Evolutionary conservation across 1,140 invertebrate genomes (phyloP).

Genomic region (Atopsyche davidsoni): DNA sequence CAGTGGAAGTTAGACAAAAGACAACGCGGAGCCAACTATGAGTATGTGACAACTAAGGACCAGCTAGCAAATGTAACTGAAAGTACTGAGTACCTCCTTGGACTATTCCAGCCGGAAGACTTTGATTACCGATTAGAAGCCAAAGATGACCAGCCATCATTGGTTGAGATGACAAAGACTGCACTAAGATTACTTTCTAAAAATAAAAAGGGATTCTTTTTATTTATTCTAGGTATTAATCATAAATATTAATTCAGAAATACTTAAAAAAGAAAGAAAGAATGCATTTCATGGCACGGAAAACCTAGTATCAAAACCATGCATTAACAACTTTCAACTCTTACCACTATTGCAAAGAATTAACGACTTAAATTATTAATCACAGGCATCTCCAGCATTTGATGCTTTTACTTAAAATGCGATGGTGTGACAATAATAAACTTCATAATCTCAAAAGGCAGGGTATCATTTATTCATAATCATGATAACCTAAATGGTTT

Average conservation of each 20-base stretch:
- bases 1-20: slow-evolving; percentile 50
- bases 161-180: slow-evolving; percentile 69
- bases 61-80: slow-evolving; percentile 41
- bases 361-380: too few relatives aligned
- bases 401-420: not conserved
- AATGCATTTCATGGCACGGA: too few relatives aligned
- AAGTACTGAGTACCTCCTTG: slow-evolving; percentile 47
- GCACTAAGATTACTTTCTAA: slow-evolving; percentile 64
- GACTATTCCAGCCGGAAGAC: slow-evolving; percentile 51
- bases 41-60: slow-evolving; percentile 29
- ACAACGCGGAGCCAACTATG: slow-evolving; percentile 36
- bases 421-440: slow-evolving; percentile 1
- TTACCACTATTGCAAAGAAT: too few relatives aligned
- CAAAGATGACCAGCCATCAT: slow-evolving; percentile 33
- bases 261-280: too few relatives aligned
- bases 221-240: slow-evolving; percentile 59
- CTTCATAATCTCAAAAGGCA: too few relatives aligned
- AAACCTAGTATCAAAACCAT: too few relatives aligned
- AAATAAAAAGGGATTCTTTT: slow-evolving; percentile 58
- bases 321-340: too few relatives aligned
- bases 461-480: too few relatives aligned
- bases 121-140: slow-evolving; percentile 51
- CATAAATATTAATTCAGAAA: too few relatives aligned
- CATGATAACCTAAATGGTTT: not conserved
- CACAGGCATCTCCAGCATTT: slow-evolving; percentile 4